Base-by-base conservation (phyloP, 2,888 invertebrate species). In the Nephrotoma appendiculata region DNA sequence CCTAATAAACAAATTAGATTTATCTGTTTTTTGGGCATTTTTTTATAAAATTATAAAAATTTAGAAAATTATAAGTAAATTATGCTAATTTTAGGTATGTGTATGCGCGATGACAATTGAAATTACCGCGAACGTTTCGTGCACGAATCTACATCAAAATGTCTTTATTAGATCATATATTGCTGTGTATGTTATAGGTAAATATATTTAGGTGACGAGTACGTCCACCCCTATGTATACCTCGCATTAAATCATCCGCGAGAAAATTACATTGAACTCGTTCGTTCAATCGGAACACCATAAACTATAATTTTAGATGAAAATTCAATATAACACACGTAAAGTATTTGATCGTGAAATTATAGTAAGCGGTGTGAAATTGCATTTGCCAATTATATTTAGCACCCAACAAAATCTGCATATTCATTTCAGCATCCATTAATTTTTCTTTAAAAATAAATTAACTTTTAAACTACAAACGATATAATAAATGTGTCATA, bases 1-100 rank as follows among this genome's bases (percentile, higher is more conserved):
- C 84, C 84, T 84, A 84, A 84, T 84, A 84, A 84, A 84, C 42
- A 84, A 84, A 84, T 84, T 84, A 84, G 84, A 84, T 84, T 84
- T 84, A 71, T 71, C 71, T 71, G 19, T 71, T 57, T 71, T 71
- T 5, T 19, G 71, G 7, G 9, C 9, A 71, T 31, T 71, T 31
- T 31, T 19, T 71, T 71, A 42, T 5, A 84, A 42, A 43, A 84
- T 41, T 12, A 42, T 19, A 42, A 84, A 42, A 42, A 42, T 42
- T 42, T 84, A 42, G 15, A 15, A 84, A 84, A 84, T 42, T 84
- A 84, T 84, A 84, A 43, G 84, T 84, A n/a, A 84, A 84, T 84
- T 84, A 84, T 84, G 84, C 9, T 84, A 84, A 84, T 84, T 31
- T 84, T 6, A n/a, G 84, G 15, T 42, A 31, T 19, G 31, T 71